phyloP scores from a whole-genome alignment of 2,113 vertebrate genomes.

The Apistogramma diplotaenia region DNA sequence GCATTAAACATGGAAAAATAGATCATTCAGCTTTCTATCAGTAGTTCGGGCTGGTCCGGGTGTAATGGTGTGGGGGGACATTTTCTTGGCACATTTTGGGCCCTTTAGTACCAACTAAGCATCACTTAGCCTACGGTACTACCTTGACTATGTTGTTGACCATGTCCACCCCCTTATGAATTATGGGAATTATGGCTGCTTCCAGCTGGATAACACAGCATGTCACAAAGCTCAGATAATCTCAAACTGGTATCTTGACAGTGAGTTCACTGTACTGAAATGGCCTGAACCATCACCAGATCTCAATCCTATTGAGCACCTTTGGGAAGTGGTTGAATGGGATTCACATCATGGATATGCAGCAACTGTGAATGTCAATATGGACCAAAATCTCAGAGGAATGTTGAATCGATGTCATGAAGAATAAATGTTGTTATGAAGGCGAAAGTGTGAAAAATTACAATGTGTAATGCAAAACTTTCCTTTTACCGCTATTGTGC shows the following conservation, averaged over 20 bases:
- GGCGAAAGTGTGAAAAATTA: not conserved
- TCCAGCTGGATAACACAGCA: not conserved
- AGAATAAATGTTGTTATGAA: not conserved
- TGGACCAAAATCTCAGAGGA: not conserved
- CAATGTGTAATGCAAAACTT: not conserved
- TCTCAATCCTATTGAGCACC: not conserved
- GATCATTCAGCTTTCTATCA: not conserved
- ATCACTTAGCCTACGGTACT: not conserved
- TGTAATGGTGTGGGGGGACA: not conserved
- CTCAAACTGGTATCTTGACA: not conserved
- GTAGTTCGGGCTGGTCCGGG: not conserved
- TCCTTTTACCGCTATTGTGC: not conserved
- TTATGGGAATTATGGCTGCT: not conserved
- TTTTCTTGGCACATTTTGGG: not conserved
- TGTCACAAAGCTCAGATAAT: not conserved
- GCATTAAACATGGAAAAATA: not conserved
- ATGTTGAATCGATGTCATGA: not conserved
- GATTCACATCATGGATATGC: not conserved
- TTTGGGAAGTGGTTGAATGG: not conserved
- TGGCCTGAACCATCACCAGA: not conserved
- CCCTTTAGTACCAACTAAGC: not conserved
- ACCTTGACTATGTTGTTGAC: not conserved
- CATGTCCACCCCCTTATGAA: not conserved
- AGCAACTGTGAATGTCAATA: not conserved
- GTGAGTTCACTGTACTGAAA: not conserved